Evolutionary conservation across 1,140 invertebrate genomes (phyloP).

Genomic region (Augochlora pura): DNA sequence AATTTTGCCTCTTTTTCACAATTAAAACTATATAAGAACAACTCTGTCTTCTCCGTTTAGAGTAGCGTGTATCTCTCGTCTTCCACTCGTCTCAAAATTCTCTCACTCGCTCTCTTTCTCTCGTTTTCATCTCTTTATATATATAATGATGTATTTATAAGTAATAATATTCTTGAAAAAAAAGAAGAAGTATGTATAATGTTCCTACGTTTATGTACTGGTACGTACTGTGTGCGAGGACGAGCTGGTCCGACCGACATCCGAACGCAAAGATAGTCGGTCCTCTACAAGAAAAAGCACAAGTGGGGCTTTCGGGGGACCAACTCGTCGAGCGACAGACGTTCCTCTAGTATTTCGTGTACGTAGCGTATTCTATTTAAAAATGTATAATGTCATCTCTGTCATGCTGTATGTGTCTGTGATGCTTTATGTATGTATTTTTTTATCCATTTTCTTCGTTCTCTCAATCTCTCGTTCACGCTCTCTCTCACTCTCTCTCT

Average conservation of each 20-base stretch:
- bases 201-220: conserved; percentile 71
- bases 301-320: conserved; percentile 49
- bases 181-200: conserved; percentile 71
- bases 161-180: conserved; percentile 76
- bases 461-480: not conserved
- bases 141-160: conserved; percentile 77
- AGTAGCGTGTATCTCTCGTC: conserved; percentile 40
- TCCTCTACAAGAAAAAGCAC: conserved; percentile 19
- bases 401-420: conserved; percentile 57
- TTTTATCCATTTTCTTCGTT: not conserved
- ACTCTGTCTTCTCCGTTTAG: conserved; percentile 42
- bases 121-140: conserved; percentile 41
- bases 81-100: conserved; percentile 30
- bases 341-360: conserved; percentile 57
- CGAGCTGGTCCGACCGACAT: conserved; percentile 58
- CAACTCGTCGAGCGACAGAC: conserved; percentile 65
- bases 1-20: conserved; percentile 56
- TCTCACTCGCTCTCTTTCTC: conserved; percentile 40
- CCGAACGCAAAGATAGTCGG: not conserved
- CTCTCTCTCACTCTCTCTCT: conserved; percentile 3
- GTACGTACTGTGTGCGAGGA: conserved; percentile 66
- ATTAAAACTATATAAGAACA: conserved; percentile 69
- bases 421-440: conserved; percentile 59
- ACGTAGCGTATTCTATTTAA: conserved; percentile 65
- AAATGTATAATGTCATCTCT: conserved; percentile 62